Percentiles rank a stretch among this genome's conserved stretches.
Evolutionary conservation across 2,113 vertebrate genomes (phyloP).

Genomic region (Fulica atra): DNA sequence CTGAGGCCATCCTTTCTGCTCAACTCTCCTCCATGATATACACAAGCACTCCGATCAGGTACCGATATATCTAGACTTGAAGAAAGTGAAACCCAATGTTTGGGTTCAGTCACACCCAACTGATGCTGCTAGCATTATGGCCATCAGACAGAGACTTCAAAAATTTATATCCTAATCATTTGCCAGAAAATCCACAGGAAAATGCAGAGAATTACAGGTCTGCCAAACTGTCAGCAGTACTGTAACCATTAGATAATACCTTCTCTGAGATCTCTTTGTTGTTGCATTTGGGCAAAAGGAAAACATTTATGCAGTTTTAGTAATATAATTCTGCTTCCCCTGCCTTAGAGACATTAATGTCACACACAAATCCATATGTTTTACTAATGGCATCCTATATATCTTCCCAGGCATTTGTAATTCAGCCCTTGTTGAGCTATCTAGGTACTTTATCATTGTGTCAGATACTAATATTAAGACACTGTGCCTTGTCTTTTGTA

Average conservation of each 20-base stretch:
- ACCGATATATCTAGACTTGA: not conserved
- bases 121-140: not conserved
- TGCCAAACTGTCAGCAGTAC: not conserved
- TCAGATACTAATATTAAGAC: constrained; percentile 15
- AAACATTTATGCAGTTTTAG: not conserved
- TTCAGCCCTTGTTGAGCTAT: not conserved
- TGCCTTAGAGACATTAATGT: not conserved
- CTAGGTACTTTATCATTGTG: constrained; percentile 40
- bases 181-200: not conserved
- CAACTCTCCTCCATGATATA: accelerated
- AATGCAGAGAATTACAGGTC: not conserved
- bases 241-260: not conserved
- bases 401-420: constrained; percentile 25
- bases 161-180: not conserved
- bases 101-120: not conserved
- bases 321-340: not conserved
- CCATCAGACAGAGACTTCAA: not conserved
- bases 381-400: constrained; percentile 28
- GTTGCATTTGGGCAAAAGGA: not conserved
- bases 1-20: not conserved
- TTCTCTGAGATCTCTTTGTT: not conserved
- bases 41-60: not conserved
- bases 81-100: not conserved
- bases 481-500: not conserved
- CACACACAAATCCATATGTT: constrained; percentile 35